Conservation (phyloP, 2,888 invertebrate genomes). For the Sinohyriopsis cumingii region DNA sequence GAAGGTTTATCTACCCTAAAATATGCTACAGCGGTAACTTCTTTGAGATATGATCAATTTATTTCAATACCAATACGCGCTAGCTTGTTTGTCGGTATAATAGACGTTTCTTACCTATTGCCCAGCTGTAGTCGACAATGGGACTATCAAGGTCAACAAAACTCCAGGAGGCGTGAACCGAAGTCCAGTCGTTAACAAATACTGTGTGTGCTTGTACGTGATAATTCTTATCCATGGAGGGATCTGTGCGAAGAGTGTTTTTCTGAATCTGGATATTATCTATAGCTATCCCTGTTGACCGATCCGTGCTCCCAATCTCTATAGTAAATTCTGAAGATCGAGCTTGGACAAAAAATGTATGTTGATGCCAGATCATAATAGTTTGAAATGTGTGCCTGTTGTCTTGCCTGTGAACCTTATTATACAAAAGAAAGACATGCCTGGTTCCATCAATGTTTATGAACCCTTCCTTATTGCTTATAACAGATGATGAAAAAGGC, state of each 20-base stretch:
- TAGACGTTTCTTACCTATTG: slow-evolving; percentile 17
- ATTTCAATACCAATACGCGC: no score
- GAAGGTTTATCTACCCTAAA: no score
- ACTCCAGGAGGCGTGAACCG: slow-evolving; percentile 26
- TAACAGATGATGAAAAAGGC: slow-evolving; percentile 3
- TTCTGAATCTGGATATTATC: slow-evolving; percentile 15
- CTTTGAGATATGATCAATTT: no score
- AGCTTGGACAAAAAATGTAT: slow-evolving; percentile 16
- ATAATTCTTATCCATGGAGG: not conserved
- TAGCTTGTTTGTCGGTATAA: no score
- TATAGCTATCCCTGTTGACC: slow-evolving; percentile 12
- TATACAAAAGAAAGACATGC: slow-evolving; percentile 22
- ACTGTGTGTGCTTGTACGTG: slow-evolving; percentile 20
- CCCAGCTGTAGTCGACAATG: slow-evolving; percentile 29
- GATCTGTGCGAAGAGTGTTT: not conserved
- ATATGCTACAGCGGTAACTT: no score
- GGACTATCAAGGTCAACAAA: slow-evolving; percentile 20
- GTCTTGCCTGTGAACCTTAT: slow-evolving; percentile 7
- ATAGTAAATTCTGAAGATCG: not conserved
- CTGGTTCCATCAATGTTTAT: slow-evolving; percentile 8
- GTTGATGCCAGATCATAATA: slow-evolving; percentile 22
- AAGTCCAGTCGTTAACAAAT: slow-evolving; percentile 29
- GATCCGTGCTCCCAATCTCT: slow-evolving; percentile 8
- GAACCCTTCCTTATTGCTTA: slow-evolving; percentile 18
- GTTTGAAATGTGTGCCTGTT: not conserved